phyloP scores from a whole-genome alignment of 2,888 invertebrate genomes.

The Hirtodrosophila cameraria region DNA sequence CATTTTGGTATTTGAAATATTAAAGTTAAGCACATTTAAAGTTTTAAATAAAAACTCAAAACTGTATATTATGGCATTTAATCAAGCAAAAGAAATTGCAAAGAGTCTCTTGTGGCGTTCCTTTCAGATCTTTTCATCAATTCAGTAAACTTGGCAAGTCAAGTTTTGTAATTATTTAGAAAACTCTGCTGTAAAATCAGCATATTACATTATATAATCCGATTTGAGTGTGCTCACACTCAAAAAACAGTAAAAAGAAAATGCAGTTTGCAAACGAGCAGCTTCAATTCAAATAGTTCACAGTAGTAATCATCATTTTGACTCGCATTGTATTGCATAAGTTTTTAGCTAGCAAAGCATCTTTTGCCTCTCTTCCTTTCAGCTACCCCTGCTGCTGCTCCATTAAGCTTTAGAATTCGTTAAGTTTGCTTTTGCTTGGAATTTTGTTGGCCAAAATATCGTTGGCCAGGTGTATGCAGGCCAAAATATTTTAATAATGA shows the following conservation, averaged over 20 bases:
- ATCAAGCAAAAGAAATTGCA: too few species aligned
- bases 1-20: neutral
- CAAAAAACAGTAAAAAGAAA: neutral
- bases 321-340: slow-evolving; percentile 27
- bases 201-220: slow-evolving; percentile 23
- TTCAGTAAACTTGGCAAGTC: too few species aligned
- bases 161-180: neutral
- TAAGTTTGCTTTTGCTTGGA: slow-evolving; percentile 2
- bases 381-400: neutral
- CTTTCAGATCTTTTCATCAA: too few species aligned
- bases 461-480: slow-evolving; percentile 38
- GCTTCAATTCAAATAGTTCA: slow-evolving; percentile 30
- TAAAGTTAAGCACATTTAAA: too few species aligned
- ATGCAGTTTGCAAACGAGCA: too few species aligned
- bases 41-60: too few species aligned
- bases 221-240: neutral
- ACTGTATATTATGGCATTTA: too few species aligned
- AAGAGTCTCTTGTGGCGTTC: too few species aligned
- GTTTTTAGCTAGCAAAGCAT: slow-evolving; percentile 12
- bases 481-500: slow-evolving; percentile 61
- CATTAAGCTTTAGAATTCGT: slow-evolving; percentile 28
- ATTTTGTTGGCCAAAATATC: slow-evolving; percentile 25
- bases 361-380: neutral
- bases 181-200: neutral
- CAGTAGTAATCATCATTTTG: slow-evolving; percentile 7